Evolutionary conservation across 2,888 invertebrate species (phyloP).

Genomic region (Nomada ferruginata): DNA sequence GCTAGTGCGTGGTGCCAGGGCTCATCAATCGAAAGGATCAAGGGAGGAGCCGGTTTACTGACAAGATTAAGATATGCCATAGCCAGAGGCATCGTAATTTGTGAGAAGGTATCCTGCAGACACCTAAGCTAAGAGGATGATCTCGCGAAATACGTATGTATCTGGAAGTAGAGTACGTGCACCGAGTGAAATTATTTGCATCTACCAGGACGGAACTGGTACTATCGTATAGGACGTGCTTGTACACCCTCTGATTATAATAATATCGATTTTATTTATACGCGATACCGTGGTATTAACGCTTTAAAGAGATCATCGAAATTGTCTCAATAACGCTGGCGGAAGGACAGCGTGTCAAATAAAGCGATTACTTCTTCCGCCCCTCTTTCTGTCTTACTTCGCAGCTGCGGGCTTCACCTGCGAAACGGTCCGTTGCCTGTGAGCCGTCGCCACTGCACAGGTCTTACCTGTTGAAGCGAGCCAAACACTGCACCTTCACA

Average conservation of each 20-base stretch:
- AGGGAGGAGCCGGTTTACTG: constrained; percentile 62
- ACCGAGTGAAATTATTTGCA: constrained; percentile 21
- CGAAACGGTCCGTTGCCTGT: constrained; percentile 71
- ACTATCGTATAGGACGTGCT: too few relatives aligned
- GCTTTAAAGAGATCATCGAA: constrained; percentile 8
- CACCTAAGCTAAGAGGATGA: constrained; percentile 17
- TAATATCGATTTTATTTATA: too few relatives aligned
- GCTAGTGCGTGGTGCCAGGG: constrained; percentile 28
- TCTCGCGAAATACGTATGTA: neutral
- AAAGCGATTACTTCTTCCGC: constrained; percentile 67
- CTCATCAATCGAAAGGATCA: constrained; percentile 60
- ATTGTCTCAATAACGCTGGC: constrained; percentile 20
- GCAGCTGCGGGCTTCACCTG: constrained; percentile 75
- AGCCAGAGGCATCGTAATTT: constrained; percentile 58
- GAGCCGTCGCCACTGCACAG: constrained; percentile 57
- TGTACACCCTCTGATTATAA: too few relatives aligned
- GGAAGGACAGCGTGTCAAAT: constrained; percentile 62
- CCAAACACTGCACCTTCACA: constrained; percentile 58
- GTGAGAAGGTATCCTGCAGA: constrained; percentile 26
- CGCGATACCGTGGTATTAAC: neutral
- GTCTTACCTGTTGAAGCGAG: constrained; percentile 71
- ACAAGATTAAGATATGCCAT: constrained; percentile 67
- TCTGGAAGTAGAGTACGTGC: neutral
- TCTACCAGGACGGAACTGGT: too few relatives aligned
- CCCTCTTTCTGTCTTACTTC: constrained; percentile 54